Conservation (phyloP, 2,888 invertebrate genomes). For the Tetragonisca angustula region DNA sequence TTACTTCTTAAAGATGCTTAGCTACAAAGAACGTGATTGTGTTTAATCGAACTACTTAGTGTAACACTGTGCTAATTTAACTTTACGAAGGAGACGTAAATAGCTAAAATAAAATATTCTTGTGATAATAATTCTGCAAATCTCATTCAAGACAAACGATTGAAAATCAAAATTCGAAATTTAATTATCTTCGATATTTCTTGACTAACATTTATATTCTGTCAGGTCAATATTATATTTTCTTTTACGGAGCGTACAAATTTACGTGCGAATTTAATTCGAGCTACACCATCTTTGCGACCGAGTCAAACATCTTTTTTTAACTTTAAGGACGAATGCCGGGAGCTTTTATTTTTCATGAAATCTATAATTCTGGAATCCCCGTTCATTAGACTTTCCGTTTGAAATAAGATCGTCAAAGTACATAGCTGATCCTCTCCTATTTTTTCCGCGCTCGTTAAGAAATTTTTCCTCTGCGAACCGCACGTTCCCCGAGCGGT, state of each 20-base stretch:
- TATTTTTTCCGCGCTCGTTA: constrained; percentile 6
- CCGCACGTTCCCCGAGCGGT: background rate
- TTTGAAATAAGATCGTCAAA: background rate
- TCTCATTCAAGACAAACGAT: no score
- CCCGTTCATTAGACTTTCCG: background rate
- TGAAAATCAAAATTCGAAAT: no score
- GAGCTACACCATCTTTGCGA: background rate
- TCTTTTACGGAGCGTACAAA: no score
- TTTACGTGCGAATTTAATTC: no score
- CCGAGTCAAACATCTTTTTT: background rate
- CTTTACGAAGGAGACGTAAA: background rate
- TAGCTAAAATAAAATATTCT: background rate
- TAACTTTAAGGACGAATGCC: no score
- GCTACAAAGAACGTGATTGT: background rate
- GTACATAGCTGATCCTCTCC: background rate
- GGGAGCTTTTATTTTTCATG: background rate
- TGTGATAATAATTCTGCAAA: no score
- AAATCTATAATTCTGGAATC: background rate
- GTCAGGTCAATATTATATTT: no score
- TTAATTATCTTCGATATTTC: no score
- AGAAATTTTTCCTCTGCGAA: constrained; percentile 2
- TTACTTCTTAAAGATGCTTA: background rate
- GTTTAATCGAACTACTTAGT: background rate
- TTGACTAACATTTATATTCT: no score
- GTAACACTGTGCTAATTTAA: background rate